Conservation (phyloP, 2,797 vertebrate genomes). For the Eulemur coronatus region DNA sequence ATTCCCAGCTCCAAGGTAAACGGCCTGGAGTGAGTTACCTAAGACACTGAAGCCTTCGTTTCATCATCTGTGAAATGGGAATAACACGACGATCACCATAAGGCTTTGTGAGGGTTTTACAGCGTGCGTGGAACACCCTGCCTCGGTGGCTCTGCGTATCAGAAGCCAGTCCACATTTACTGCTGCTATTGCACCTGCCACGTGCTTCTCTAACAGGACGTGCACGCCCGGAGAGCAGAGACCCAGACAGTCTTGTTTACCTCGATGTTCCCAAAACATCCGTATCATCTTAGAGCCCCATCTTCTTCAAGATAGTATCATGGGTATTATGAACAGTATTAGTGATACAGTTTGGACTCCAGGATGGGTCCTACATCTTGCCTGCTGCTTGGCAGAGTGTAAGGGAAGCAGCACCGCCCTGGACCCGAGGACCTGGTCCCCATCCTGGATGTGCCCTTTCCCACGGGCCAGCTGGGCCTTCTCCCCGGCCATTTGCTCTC, state of each 20-base stretch:
- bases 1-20: not conserved
- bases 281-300: not conserved
- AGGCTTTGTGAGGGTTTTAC: not conserved
- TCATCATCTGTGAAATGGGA: not conserved
- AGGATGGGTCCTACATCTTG: not conserved
- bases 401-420: not conserved
- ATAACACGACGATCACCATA: not conserved
- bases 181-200: too few relatives aligned
- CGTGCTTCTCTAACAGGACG: rapidly evolving
- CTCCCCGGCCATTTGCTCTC: rapidly evolving
- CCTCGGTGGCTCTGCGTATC: too few relatives aligned
- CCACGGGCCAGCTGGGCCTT: not conserved
- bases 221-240: not conserved
- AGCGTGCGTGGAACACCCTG: not conserved
- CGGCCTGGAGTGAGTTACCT: not conserved
- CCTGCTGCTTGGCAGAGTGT: not conserved
- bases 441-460: not conserved
- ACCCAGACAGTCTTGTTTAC: not conserved
- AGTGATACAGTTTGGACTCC: too few relatives aligned
- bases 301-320: not conserved
- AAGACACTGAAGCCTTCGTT: not conserved
- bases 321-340: not conserved
- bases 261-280: rapidly evolving
- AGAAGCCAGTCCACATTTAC: not conserved
- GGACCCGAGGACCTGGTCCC: not conserved